These are phyloP conservation scores for Chaetodon auriga DNA, from an alignment of 2,113 vertebrate species.

Conservation along the genomic window DNA sequence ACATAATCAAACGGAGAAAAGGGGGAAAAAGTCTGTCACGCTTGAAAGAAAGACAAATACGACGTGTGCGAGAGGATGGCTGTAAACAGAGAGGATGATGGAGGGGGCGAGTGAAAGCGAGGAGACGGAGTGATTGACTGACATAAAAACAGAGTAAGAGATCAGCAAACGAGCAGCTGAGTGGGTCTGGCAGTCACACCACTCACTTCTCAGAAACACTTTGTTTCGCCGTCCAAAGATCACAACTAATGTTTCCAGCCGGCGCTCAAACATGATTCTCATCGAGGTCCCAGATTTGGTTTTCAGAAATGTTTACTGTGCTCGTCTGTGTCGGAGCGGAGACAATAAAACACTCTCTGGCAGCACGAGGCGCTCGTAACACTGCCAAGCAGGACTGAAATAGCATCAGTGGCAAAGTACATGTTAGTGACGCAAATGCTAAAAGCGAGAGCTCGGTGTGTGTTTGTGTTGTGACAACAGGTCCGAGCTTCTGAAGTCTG, in stretches of 20 bases:
- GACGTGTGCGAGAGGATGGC: background rate
- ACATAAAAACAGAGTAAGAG: conserved; percentile 21
- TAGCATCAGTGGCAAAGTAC: conserved; percentile 52
- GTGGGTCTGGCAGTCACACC: conserved; percentile 23
- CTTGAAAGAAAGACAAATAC: background rate
- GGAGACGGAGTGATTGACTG: conserved; percentile 15
- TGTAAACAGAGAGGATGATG: conserved; percentile 16
- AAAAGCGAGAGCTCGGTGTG: conserved; percentile 21
- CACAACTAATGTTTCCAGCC: conserved; percentile 35
- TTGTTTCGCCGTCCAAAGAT: conserved; percentile 21
- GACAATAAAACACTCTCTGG: conserved; percentile 49
- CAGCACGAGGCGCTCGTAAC: background rate
- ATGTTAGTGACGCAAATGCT: conserved; percentile 47
- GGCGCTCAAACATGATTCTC: conserved; percentile 1
- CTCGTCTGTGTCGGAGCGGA: conserved; percentile 7
- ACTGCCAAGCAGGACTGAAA: conserved; percentile 56
- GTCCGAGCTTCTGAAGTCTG: background rate
- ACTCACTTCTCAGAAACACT: conserved; percentile 40
- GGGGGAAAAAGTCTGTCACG: background rate
- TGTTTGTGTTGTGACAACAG: conserved; percentile 35
- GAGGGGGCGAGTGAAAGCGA: background rate
- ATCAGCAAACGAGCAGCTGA: conserved; percentile 43
- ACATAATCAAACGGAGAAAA: background rate
- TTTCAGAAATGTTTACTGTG: conserved; percentile 17
- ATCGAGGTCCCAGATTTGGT: conserved; percentile 1